Evolutionary conservation across 2,888 invertebrate species (phyloP).

Genomic region (Microctonus hyperodae): DNA sequence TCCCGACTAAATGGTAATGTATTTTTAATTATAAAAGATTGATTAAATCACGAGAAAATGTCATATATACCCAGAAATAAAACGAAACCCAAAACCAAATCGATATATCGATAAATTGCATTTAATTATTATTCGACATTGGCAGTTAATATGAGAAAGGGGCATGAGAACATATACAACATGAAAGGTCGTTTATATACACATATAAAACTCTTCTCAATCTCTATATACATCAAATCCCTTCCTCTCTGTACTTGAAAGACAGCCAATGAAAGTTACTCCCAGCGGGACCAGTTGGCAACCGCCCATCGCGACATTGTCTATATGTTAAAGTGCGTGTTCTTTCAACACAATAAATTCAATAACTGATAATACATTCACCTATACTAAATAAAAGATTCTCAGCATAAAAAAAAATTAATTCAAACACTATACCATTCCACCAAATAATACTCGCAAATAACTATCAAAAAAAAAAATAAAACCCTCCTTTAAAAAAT

Average conservation of each 20-base stretch:
- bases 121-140: slow-evolving; percentile 29
- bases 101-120: slow-evolving; percentile 28
- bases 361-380: slow-evolving; percentile 21
- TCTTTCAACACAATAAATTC: slow-evolving; percentile 18
- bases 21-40: too few species aligned
- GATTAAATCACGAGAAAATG: too few species aligned
- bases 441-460: too few species aligned
- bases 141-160: slow-evolving; percentile 27
- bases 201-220: slow-evolving; percentile 2
- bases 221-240: not conserved
- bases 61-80: too few species aligned
- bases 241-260: slow-evolving; percentile 44
- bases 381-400: not conserved
- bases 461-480: too few species aligned
- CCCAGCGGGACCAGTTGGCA: slow-evolving; percentile 60
- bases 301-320: slow-evolving; percentile 61
- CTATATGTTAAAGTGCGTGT: slow-evolving; percentile 32
- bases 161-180: slow-evolving; percentile 19
- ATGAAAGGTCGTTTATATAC: not conserved
- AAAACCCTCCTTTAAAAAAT: too few species aligned
- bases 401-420: too few species aligned
- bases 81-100: not conserved
- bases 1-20: too few species aligned
- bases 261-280: slow-evolving; percentile 43
- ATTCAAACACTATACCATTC: too few species aligned